These are phyloP conservation scores for Iguana delicatissima DNA, from an alignment of 2,797 vertebrate species.

Conservation along the genomic window DNA sequence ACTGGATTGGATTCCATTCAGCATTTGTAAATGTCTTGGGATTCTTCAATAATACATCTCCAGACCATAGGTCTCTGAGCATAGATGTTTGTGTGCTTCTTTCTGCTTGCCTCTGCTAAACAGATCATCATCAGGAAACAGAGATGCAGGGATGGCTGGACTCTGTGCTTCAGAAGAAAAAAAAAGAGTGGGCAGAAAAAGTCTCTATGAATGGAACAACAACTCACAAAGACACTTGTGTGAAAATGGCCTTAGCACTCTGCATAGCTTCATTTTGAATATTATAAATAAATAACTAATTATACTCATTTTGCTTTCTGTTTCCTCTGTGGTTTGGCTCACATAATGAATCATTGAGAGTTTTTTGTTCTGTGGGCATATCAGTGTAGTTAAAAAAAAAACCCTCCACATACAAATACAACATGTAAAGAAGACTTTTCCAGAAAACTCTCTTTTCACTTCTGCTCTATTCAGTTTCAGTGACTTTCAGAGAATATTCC, in stretches of 20 bases:
- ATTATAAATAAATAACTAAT: conserved; percentile 10
- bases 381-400: neutral
- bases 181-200: no score
- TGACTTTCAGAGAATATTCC: neutral
- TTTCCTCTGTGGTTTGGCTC: neutral
- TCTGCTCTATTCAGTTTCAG: neutral
- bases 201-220: neutral
- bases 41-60: conserved; percentile 8
- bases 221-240: neutral
- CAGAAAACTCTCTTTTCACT: neutral
- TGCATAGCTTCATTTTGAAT: neutral
- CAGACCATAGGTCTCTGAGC: neutral
- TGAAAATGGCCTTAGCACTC: neutral
- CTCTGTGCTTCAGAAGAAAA: neutral
- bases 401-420: neutral
- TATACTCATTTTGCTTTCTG: neutral
- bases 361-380: neutral
- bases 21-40: neutral
- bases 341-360: neutral
- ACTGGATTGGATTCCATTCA: neutral
- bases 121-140: neutral
- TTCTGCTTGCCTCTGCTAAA: neutral
- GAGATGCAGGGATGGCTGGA: neutral
- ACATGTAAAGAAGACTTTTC: neutral
- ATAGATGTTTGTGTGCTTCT: neutral